A percentile compares a stretch with the other conserved stretches of the same genome.
phyloP scores from a whole-genome alignment of 2,888 invertebrate genomes.

The Drosophila meridionalis region DNA sequence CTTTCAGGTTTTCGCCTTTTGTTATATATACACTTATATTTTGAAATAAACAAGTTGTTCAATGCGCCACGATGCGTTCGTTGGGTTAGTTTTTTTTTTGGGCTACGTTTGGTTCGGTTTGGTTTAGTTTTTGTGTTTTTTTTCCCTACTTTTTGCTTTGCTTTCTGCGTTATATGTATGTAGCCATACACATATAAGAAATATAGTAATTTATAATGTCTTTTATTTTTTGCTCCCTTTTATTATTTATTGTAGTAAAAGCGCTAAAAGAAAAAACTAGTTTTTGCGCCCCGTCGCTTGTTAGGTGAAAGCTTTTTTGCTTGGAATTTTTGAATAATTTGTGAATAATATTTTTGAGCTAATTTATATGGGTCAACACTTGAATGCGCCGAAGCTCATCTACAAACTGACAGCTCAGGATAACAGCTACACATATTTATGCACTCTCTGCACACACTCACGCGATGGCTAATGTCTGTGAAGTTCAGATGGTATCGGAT shows the following conservation, averaged over 20 bases:
- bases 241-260: constrained; percentile 50
- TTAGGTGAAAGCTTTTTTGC: constrained; percentile 70
- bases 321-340: constrained; percentile 38
- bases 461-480: not conserved
- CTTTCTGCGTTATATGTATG: constrained; percentile 17
- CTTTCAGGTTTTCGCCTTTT: constrained; percentile 65
- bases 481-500: constrained; percentile 47
- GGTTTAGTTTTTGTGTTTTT: constrained; percentile 23
- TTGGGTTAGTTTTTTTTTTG: constrained; percentile 32
- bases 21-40: constrained; percentile 72
- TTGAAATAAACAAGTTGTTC: constrained; percentile 80
- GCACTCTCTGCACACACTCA: constrained; percentile 37
- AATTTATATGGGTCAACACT: constrained; percentile 69
- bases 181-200: constrained; percentile 34
- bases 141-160: constrained; percentile 24
- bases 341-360: constrained; percentile 22
- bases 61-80: constrained; percentile 58
- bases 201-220: constrained; percentile 71
- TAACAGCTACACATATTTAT: constrained; percentile 66
- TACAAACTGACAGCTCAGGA: constrained; percentile 56
- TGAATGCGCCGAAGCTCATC: constrained; percentile 56
- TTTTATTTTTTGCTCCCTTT: constrained; percentile 59
- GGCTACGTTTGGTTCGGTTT: constrained; percentile 35
- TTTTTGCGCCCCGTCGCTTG: constrained; percentile 51
- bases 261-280: constrained; percentile 54